Evolutionary conservation across 2,888 invertebrate species (phyloP), one percentile per base, ranked within the genome.

Genomic region (Belgica antarctica): DNA sequence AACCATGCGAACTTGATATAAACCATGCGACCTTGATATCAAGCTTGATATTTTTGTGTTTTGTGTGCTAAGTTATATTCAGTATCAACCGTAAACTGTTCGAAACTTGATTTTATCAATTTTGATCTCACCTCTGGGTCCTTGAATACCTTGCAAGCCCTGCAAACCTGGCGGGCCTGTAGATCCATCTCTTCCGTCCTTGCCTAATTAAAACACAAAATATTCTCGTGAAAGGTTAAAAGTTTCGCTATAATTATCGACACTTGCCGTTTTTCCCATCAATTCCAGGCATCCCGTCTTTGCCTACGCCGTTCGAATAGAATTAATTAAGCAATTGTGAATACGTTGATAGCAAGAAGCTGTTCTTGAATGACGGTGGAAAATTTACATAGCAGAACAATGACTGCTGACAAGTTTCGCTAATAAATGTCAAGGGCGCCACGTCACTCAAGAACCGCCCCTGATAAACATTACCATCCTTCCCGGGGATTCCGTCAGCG

Each of bases 401-500:
- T n/a, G n/a, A n/a, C n/a, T n/a, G n/a, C n/a, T n/a, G n/a, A n/a
- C n/a, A n/a, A n/a, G n/a, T n/a, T n/a, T n/a, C n/a, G n/a, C n/a
- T n/a, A 52, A 17, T 52, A n/a, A n/a, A n/a, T n/a, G n/a, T n/a
- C n/a, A n/a, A n/a, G n/a, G n/a, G n/a, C n/a, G n/a, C n/a, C n/a
- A n/a, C n/a, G n/a, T n/a, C n/a, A n/a, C n/a, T n/a, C n/a, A n/a
- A n/a, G n/a, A n/a, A n/a, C n/a, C n/a, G n/a, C n/a, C n/a, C 17
- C 17, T 17, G 1, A 80, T 81, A 19, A 19, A 59, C 19, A 4
- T 19, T 41, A 41, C 92, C 92, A 73, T 90, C 85, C 2, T 83
- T 79, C 0, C 92, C 92, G 0, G 90, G 88, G 72, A 83, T 83
- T 1, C 94, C 94, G 72, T 93, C 69, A 83, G 89, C 85, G 0